Base-by-base conservation (phyloP, 1,140 invertebrate genomes). In the Caenorhabditis briggsae region DNA sequence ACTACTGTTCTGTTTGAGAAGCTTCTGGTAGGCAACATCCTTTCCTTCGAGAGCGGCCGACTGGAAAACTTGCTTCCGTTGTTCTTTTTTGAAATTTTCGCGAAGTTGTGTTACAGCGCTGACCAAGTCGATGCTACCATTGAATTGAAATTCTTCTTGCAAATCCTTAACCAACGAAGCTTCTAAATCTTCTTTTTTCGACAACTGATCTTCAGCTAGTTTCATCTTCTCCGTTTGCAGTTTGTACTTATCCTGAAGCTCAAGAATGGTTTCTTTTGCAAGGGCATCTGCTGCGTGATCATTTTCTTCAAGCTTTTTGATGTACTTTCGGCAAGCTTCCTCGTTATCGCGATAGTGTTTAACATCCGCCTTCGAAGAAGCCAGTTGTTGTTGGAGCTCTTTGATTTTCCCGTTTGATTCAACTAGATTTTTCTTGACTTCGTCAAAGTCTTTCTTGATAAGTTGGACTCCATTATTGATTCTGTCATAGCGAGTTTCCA, bases 61-160 rank as follows among this genome's bases (percentile, higher is more conserved):
- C 23, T 64, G 23, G 61, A 64, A 64, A 64, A 64, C 61, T 33
- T 64, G 23, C 61, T 64, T 64, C 5, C 61, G 20, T 64, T 64
- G 23, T 41, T 64, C 61, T 1, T 33, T 9, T 64, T 11, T 8
- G 61, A 64, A 41, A 9, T 8, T 8, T 11, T 64, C 23, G 8
- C 33, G 23, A 2, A 64, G 9, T n/a, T 64, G 23, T 64, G 7
- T 64, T 5, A 64, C 25, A 9, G 61, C 20, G n/a, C 33, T 25
- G 8, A 64, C 12, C 7, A 64, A 11, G 23, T n/a, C n/a, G 14
- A 7, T 18, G 18, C 16, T 18, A 7, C n/a, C 18, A 18, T 14
- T 14, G 6, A n/a, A 18, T n/a, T 58, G 56, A 14, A 18, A 18
- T 1, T 58, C 56, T n/a, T 64, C 61, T 33, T 64, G 20, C 8